Conservation (phyloP, 1,140 invertebrate genomes). For the Leptoteleia sp. region DNA sequence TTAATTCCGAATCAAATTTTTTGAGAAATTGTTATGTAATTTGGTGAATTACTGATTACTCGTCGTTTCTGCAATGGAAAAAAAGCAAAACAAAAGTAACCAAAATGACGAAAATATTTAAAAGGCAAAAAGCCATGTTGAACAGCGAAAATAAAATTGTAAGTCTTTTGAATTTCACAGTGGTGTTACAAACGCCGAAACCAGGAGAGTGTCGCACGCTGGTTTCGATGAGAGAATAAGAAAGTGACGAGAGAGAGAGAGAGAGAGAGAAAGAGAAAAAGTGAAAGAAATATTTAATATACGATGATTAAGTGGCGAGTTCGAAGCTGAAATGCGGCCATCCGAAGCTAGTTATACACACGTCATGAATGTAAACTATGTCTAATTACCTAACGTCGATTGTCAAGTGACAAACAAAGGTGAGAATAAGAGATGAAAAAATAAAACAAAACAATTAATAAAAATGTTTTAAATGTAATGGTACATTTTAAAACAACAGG, state of each 20-base stretch:
- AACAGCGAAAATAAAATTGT: conserved; percentile 25
- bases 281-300: conserved; percentile 6
- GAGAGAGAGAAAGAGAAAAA: conserved; percentile 2
- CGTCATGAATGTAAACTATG: conserved; percentile 66
- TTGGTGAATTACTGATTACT: background rate
- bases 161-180: conserved; percentile 33
- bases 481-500: no score
- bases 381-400: conserved; percentile 60
- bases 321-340: conserved; percentile 78
- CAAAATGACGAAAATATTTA: no score
- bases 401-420: conserved; percentile 4
- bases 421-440: conserved; percentile 1
- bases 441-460: conserved; percentile 13
- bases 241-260: conserved; percentile 8
- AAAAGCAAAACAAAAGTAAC: conserved; percentile 2
- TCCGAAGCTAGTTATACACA: conserved; percentile 67
- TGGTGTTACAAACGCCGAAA: conserved; percentile 28
- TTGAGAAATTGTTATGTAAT: no score
- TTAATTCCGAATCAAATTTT: no score
- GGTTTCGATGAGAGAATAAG: no score
- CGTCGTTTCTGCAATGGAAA: conserved; percentile 49
- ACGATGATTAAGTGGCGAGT: conserved; percentile 45
- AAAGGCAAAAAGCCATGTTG: no score
- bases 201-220: conserved; percentile 11
- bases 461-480: conserved; percentile 32